phyloP scores from a whole-genome alignment of 2,797 vertebrate species.

The Poeciliopsis infans region DNA sequence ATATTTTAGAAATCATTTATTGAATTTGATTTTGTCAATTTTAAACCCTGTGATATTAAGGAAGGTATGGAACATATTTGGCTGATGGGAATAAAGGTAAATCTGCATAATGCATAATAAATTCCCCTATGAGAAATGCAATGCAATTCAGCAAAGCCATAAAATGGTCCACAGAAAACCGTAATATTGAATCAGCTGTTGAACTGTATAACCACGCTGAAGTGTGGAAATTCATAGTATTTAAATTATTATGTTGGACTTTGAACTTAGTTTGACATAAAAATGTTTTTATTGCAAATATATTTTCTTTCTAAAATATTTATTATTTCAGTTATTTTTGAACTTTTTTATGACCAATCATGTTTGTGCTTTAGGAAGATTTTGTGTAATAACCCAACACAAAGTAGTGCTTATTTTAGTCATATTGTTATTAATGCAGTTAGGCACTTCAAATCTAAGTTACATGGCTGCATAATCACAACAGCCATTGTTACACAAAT shows the following conservation, averaged over 20 bases:
- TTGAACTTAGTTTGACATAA: not conserved
- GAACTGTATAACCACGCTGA: not conserved
- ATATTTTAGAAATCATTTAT: not conserved
- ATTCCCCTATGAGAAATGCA: not conserved
- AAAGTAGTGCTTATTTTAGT: not conserved
- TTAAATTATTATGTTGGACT: not conserved
- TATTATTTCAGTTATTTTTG: not conserved
- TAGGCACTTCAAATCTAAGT: constrained; percentile 2
- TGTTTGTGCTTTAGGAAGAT: not conserved
- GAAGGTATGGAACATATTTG: not conserved
- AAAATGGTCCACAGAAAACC: not conserved
- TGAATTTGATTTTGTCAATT: not conserved
- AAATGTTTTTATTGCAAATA: not conserved
- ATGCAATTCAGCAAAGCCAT: not conserved
- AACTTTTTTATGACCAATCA: not conserved
- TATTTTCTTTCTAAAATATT: not conserved
- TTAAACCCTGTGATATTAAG: not conserved
- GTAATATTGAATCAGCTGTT: constrained; percentile 1
- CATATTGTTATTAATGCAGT: constrained; percentile 12
- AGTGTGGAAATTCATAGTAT: not conserved
- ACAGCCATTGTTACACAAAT: constrained; percentile 32
- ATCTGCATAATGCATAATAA: not conserved
- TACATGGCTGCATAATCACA: constrained; percentile 9
- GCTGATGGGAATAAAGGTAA: not conserved
- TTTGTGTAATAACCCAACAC: not conserved